Conservation (phyloP, 2,113 vertebrate species). For the Otus sunia region DNA sequence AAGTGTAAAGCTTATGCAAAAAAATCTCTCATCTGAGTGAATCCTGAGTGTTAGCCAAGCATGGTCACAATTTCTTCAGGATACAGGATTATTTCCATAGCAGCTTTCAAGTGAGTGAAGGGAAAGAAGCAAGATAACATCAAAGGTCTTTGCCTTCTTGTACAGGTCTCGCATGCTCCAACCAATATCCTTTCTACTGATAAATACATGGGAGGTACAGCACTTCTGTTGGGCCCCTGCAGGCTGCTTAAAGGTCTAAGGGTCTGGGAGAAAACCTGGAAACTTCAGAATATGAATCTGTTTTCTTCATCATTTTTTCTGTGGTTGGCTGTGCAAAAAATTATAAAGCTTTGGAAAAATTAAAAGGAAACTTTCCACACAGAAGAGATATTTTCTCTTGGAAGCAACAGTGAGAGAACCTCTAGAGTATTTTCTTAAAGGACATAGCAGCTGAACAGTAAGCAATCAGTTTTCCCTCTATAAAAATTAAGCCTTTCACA, state of each 20-base stretch:
- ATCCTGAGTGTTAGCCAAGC: not conserved
- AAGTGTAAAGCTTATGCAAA: not conserved
- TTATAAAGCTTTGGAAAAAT: not conserved
- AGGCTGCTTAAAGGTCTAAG: not conserved
- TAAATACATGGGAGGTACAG: not conserved
- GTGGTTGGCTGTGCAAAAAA: not conserved
- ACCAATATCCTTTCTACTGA: not conserved
- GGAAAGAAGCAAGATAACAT: not conserved
- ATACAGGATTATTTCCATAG: not conserved
- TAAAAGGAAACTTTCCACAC: not conserved
- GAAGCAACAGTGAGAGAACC: not conserved
- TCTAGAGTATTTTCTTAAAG: not conserved
- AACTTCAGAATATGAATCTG: not conserved
- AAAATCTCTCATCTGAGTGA: not conserved
- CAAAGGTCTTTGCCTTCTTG: rapidly evolving
- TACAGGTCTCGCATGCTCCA: rapidly evolving
- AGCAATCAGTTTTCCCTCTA: not conserved
- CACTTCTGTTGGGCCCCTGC: not conserved
- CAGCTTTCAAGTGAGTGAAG: not conserved
- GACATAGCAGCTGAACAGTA: not conserved
- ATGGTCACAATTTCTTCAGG: not conserved
- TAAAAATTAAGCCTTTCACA: not conserved
- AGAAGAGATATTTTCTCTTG: not conserved
- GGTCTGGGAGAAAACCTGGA: not conserved
- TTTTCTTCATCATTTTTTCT: not conserved